Base-by-base conservation (phyloP, 2,888 invertebrate genomes). In the Mythimna lalbum region DNA sequence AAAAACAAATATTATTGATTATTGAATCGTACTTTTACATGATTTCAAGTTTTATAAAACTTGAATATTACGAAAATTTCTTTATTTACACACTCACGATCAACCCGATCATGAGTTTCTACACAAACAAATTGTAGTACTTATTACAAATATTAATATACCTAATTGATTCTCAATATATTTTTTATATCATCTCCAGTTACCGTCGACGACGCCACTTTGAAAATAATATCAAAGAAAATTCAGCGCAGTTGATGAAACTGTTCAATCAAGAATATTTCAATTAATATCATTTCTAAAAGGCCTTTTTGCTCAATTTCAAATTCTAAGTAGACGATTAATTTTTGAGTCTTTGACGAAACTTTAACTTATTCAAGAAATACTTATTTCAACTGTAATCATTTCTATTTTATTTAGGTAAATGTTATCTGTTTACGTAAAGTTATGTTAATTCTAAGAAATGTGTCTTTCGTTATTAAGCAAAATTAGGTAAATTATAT, bases 231-330 rank as follows among this genome's bases (percentile, higher is more conserved):
- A n/a, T 50, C 23, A 59, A 55, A 50, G 5, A 43, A n/a, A 23
- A 23, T 31, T 6, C 23, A 39, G 19, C 17, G 4, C 49, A 43
- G 0, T 69, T 53, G n/a, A 39, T 55, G n/a, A n/a, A 63, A 64
- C 27, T 31, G 36, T 31, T 63, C 9, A 47, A 65, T 55, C 23
- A 43, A 68, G 9, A 55, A 43, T 49, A 60, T 55, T 68, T 50
- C 52, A 68, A 63, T 68, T 36, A 73, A 52, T 64, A 43, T 23
- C 0, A 62, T 57, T 59, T 62, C 31, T 53, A 19, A 31, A 14
- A 43, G 57, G 62, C 12, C 7, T 31, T 63, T 50, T 62, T 9
- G 6, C 27, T 53, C 12, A 43, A 64, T 62, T 63, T 61, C 17
- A 52, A 56, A 60, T 64, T 59, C 19, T 55, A 33, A 63, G 43